Conservation (phyloP, 1,140 invertebrate genomes). For the Pentalonia nigronervosa region DNA sequence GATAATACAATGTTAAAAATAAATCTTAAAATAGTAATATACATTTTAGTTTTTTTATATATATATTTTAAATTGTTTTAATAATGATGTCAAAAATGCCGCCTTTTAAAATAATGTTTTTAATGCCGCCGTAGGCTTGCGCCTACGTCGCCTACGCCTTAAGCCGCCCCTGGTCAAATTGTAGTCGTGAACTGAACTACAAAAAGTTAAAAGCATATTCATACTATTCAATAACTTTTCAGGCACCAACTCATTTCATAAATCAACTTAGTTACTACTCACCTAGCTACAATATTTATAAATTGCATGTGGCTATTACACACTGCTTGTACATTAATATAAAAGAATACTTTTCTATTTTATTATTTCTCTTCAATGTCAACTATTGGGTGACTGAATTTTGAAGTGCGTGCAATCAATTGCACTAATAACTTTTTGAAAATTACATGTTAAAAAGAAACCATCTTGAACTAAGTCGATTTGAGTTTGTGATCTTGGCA, state of each 20-base stretch:
- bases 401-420: background rate
- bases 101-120: too few relatives aligned
- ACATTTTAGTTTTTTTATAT: too few relatives aligned
- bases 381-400: background rate
- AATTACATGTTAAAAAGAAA: background rate
- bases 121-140: too few relatives aligned
- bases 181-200: background rate
- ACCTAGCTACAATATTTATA: constrained; percentile 26
- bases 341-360: background rate
- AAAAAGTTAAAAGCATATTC: too few relatives aligned
- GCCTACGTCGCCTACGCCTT: too few relatives aligned
- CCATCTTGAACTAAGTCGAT: background rate
- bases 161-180: too few relatives aligned
- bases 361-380: background rate
- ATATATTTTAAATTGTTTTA: too few relatives aligned
- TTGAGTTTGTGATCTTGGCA: background rate
- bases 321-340: background rate
- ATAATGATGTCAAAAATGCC: too few relatives aligned
- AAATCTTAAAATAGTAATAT: too few relatives aligned
- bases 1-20: too few relatives aligned
- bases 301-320: background rate
- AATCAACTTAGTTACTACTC: background rate
- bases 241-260: background rate
- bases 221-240: background rate
- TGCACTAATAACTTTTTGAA: background rate